A percentile compares a stretch with the other conserved stretches of the same genome.
phyloP scores from a whole-genome alignment of 2,888 invertebrate genomes.

The Sphaerophoria rueppellii region DNA sequence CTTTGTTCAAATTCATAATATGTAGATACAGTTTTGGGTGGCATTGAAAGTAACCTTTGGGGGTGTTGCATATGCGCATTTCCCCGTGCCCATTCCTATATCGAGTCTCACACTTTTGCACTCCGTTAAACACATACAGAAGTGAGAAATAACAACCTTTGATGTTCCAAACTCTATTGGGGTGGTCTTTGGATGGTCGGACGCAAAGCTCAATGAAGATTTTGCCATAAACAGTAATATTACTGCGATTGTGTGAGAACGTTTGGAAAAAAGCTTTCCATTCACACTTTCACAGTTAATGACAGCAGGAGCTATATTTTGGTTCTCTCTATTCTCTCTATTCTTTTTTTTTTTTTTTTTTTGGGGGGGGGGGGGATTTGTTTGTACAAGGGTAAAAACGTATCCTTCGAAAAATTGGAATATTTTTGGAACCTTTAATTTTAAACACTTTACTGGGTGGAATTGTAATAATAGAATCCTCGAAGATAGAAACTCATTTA shows the following conservation, averaged over 20 bases:
- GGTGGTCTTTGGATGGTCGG: constrained; percentile 41
- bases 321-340: not conserved
- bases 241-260: constrained; percentile 17
- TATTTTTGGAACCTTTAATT: no score
- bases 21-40: constrained; percentile 27
- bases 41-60: not conserved
- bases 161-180: constrained; percentile 49
- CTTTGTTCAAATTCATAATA: constrained; percentile 5
- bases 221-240: constrained; percentile 33
- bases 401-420: no score
- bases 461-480: no score
- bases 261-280: constrained; percentile 57
- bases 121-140: constrained; percentile 4
- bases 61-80: constrained; percentile 61
- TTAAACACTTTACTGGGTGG: no score
- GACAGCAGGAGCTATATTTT: constrained; percentile 2
- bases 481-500: no score
- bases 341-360: not conserved
- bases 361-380: not conserved
- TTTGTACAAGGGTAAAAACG: not conserved
- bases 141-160: not conserved
- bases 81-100: constrained; percentile 46
- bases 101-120: not conserved
- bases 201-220: constrained; percentile 5
- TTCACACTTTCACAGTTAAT: constrained; percentile 60